These are phyloP conservation scores for Orthosia cruda DNA, from an alignment of 2,888 invertebrate genomes.

Conservation along the genomic window DNA sequence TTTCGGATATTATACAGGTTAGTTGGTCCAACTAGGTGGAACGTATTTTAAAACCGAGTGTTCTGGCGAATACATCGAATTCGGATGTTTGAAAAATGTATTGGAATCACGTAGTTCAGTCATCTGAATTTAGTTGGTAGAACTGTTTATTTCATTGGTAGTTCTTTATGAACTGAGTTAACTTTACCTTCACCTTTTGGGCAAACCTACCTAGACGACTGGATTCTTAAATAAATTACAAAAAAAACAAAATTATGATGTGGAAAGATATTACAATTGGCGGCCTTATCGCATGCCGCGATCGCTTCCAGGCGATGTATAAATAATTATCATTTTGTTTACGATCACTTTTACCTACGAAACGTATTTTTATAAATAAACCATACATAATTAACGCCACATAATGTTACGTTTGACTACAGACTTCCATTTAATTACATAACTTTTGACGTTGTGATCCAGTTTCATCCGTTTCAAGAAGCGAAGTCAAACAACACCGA, in stretches of 20 bases:
- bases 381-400: slow-evolving; percentile 6
- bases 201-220: no score
- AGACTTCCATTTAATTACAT: neutral
- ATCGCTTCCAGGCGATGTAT: no score
- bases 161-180: neutral
- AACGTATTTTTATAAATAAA: neutral
- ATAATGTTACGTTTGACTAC: neutral
- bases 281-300: no score
- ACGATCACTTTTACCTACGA: neutral
- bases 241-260: no score
- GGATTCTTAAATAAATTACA: no score
- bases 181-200: no score
- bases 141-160: neutral
- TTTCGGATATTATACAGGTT: slow-evolving; percentile 70
- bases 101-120: slow-evolving; percentile 12
- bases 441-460: neutral
- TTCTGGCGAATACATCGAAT: slow-evolving; percentile 42
- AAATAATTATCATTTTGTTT: no score
- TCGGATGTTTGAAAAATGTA: slow-evolving; percentile 35
- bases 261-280: no score
- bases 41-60: slow-evolving; percentile 65
- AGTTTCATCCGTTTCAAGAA: slow-evolving; percentile 8
- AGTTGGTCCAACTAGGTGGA: slow-evolving; percentile 55
- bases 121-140: neutral
- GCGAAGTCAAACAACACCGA: slow-evolving; percentile 17